Percentiles rank a stretch among this genome's conserved stretches.
These are phyloP conservation scores for Drosophila orena DNA, from an alignment of 1,140 invertebrate genomes.

Conservation along the genomic window DNA sequence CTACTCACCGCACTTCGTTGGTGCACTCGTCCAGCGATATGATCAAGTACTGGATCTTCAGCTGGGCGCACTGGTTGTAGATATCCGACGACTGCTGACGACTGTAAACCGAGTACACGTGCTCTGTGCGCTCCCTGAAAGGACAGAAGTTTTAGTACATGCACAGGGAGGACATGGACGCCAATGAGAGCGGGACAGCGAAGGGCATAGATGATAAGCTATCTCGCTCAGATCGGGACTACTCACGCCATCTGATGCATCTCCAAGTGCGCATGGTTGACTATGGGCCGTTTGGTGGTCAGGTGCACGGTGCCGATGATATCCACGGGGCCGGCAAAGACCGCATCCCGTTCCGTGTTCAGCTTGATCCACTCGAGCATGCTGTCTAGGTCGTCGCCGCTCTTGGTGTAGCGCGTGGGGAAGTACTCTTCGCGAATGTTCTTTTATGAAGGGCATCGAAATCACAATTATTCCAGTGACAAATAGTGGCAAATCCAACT, in stretches of 20 bases:
- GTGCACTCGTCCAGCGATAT: conserved; percentile 77
- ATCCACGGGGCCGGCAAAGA: conserved; percentile 80
- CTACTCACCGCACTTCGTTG: conserved; percentile 70
- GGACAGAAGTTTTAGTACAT: background rate
- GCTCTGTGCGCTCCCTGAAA: conserved; percentile 74
- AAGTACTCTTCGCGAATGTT: conserved; percentile 80
- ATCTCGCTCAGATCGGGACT: conserved; percentile 16
- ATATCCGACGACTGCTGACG: conserved; percentile 82
- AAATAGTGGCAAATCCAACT: background rate
- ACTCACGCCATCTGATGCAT: conserved; percentile 82
- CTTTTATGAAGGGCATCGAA: conserved; percentile 16
- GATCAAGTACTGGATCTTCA: conserved; percentile 84
- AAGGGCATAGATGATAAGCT: background rate
- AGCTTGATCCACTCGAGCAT: conserved; percentile 83
- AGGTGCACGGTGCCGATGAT: conserved; percentile 81
- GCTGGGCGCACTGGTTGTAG: conserved; percentile 80
- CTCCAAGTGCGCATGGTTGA: conserved; percentile 81
- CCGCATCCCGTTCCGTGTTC: conserved; percentile 81
- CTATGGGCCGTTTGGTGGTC: conserved; percentile 78
- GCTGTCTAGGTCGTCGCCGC: conserved; percentile 68
- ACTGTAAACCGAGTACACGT: conserved; percentile 82
- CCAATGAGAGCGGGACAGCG: conserved; percentile 2
- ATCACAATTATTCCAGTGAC: background rate
- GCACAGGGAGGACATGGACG: too few species aligned
- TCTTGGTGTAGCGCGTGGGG: conserved; percentile 40